Percentiles rank a stretch among this genome's conserved stretches.
Evolutionary conservation across 23 tunicate species (phyloP).

Genomic region (Clavelina lepadiformis): DNA sequence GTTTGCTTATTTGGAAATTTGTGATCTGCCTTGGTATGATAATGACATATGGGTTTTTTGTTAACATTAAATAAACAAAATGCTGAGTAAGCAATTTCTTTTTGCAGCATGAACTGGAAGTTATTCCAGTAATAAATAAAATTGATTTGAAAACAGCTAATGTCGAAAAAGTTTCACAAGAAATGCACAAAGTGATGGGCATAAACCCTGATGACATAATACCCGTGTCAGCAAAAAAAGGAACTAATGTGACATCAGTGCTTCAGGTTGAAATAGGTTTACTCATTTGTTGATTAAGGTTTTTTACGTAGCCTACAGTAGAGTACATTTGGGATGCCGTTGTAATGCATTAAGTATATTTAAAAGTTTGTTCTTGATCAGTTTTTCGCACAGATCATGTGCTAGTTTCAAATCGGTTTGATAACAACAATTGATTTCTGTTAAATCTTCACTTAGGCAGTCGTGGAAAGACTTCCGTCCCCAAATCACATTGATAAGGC

Average conservation of each 20-base stretch:
- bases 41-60: not conserved
- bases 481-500: conserved; percentile 18
- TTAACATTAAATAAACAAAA: too few species aligned
- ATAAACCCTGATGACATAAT: conserved; percentile 49
- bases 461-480: conserved; percentile 61
- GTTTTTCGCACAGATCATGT: too few species aligned
- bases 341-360: too few species aligned
- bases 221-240: conserved; percentile 72
- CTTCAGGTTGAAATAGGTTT: conserved; percentile 20
- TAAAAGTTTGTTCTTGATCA: too few species aligned
- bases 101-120: conserved; percentile 47
- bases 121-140: conserved; percentile 88
- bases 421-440: too few species aligned
- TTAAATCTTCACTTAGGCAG: too few species aligned
- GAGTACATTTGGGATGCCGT: too few species aligned
- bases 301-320: not conserved
- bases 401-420: too few species aligned
- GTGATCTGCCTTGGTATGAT: not conserved
- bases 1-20: not conserved
- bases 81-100: too few species aligned
- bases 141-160: conserved; percentile 73
- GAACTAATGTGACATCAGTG: conserved; percentile 45
- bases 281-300: not conserved
- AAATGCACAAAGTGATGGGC: conserved; percentile 55
- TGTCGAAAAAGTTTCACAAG: conserved; percentile 47